Evolutionary conservation across 2,113 vertebrate genomes (phyloP), one percentile per base, ranked within the genome.

Genomic region (Camarhynchus parvulus): DNA sequence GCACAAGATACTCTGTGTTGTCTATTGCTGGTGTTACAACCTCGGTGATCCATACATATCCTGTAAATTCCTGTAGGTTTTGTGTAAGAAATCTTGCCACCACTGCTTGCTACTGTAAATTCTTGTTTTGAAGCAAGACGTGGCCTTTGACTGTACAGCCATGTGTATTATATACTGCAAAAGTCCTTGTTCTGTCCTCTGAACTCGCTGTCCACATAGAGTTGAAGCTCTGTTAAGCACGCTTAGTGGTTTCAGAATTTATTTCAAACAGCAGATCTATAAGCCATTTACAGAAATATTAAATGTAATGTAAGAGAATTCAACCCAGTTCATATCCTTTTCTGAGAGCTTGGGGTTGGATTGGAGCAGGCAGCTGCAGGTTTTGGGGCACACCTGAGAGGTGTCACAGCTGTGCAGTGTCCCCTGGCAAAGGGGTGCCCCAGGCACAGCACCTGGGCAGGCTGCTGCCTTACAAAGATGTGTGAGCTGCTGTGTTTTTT

Each of bases 101-200:
- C 63, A 68, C 92, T 96, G 89, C 61, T 95, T 88, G 80, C 73
- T 95, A 75, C 90, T 95, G 87, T 97, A 93, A 93, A 96, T 92
- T 91, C 80, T 50, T 97, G 67, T 92, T 95, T 79, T 62, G 75
- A 87, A 94, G 92, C 95, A 95, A 87, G 78, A 95, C 89, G 90
- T 93, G 56, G 75, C 82, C 77, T 91, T 83, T 87, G 89, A 96
- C 86, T 96, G 89, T 95, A 97, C 95, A 96, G 75, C 92, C 92
- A 70, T 77, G 90, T 96, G 90, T 95, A 63, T 94, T 93, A 52
- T 83, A 62, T 87, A 67, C 81, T 64, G 31, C 82, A 84, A 3
- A 62, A 95, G 50, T 94, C 85, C 62, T 74, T 91, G 74, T 91
- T 95, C 88, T 94, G 44, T 96, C 63, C 55, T 95, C 77, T 59